Evolutionary conservation across 2,113 vertebrate species (phyloP).

Genomic region (Columba janthina): DNA sequence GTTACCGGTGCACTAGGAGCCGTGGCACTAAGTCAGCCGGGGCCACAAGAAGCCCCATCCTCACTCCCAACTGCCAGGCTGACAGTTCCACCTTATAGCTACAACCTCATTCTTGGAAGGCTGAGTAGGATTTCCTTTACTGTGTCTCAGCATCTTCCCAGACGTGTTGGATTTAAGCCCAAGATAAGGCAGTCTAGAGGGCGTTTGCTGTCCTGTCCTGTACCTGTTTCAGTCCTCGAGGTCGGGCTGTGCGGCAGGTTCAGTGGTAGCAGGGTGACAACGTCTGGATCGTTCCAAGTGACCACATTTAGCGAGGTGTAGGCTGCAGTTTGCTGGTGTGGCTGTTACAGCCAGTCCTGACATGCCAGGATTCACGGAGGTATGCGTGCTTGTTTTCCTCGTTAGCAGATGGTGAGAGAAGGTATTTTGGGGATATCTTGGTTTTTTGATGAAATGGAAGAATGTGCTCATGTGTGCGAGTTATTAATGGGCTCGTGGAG

Average conservation of each 20-base stretch:
- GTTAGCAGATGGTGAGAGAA: neutral
- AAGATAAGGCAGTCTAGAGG: neutral
- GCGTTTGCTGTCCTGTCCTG: neutral
- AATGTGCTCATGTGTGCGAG: rapidly evolving
- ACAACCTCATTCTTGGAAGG: neutral
- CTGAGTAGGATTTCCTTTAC: neutral
- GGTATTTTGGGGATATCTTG: neutral
- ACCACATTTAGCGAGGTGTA: neutral
- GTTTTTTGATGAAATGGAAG: neutral
- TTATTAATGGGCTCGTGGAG: neutral
- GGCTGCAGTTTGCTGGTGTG: neutral
- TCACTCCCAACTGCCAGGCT: neutral
- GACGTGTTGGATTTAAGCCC: neutral
- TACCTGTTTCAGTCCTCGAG: too few species aligned
- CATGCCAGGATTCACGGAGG: neutral
- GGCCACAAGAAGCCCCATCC: neutral
- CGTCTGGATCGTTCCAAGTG: neutral
- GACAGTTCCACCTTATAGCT: neutral
- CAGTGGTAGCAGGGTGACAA: rapidly evolving
- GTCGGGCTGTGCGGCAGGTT: neutral
- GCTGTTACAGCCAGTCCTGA: neutral
- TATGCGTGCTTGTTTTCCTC: neutral
- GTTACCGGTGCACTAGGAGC: rapidly evolving
- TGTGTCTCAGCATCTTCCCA: neutral
- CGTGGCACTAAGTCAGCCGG: neutral